A percentile compares a stretch with the other conserved stretches of the same genome.
Evolutionary conservation across 2,113 vertebrate species (phyloP).

Genomic region (Callochromis pleurospilus): DNA sequence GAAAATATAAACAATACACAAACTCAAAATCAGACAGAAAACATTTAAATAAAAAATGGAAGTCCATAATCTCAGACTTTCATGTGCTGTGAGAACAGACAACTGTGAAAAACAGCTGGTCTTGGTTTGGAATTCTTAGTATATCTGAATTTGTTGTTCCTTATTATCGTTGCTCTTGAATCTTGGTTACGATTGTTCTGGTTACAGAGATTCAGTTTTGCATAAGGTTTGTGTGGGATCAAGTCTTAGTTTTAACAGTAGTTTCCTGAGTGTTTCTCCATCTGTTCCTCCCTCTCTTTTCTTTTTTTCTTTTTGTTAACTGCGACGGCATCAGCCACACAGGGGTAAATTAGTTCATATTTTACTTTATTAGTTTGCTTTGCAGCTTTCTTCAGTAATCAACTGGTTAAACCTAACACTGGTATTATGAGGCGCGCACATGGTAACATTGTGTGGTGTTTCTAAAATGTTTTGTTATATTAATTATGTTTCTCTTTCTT

Average conservation of each 20-base stretch:
- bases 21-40: rapidly evolving
- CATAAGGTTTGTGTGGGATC: neutral
- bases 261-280: neutral
- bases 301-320: rapidly evolving
- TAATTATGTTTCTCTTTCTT: too few species aligned
- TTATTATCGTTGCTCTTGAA: neutral
- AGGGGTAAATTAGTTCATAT: too few species aligned
- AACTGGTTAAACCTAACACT: too few species aligned
- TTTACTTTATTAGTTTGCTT: too few species aligned
- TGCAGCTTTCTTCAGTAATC: too few species aligned
- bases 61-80: neutral
- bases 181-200: neutral
- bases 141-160: neutral
- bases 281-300: neutral
- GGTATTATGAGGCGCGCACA: too few species aligned
- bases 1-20: neutral
- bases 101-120: neutral
- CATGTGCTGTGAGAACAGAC: neutral
- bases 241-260: neutral
- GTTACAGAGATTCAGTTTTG: neutral
- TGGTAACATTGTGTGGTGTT: too few species aligned
- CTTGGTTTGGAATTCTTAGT: neutral
- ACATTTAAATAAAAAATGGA: neutral
- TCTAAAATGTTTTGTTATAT: too few species aligned
- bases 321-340: too few species aligned